A percentile compares a stretch with the other conserved stretches of the same genome.
These are phyloP conservation scores for Altica lythri DNA, from an alignment of 2,888 invertebrate species.

Conservation along the genomic window DNA sequence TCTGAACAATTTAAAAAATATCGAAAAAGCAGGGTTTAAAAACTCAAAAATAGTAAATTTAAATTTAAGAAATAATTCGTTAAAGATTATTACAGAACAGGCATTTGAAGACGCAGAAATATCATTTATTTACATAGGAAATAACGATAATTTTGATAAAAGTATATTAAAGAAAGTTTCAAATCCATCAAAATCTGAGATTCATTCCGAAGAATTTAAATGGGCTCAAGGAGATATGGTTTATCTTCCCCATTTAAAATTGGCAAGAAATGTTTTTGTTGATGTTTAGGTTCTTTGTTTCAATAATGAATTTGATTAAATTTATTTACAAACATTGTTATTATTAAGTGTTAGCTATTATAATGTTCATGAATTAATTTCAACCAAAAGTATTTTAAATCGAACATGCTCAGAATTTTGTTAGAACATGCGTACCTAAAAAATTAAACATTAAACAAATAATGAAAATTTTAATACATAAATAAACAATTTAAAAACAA, in stretches of 20 bases:
- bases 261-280: slow-evolving; percentile 2
- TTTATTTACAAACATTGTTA: too few relatives aligned
- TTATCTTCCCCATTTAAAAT: background rate
- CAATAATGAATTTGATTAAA: too few relatives aligned
- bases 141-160: slow-evolving; percentile 6
- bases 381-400: too few relatives aligned
- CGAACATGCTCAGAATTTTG: too few relatives aligned
- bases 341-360: too few relatives aligned
- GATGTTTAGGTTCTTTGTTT: too few relatives aligned
- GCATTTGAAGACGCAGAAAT: slow-evolving; percentile 15
- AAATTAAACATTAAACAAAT: too few relatives aligned
- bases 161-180: background rate
- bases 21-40: slow-evolving; percentile 9
- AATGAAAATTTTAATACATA: too few relatives aligned
- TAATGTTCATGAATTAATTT: too few relatives aligned
- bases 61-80: slow-evolving; percentile 16
- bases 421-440: too few relatives aligned
- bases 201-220: background rate
- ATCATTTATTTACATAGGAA: slow-evolving; percentile 6
- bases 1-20: slow-evolving; percentile 10
- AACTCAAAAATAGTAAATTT: slow-evolving; percentile 12
- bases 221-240: background rate
- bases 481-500: too few relatives aligned
- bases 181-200: background rate
- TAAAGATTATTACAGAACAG: slow-evolving; percentile 1